phyloP scores from a whole-genome alignment of 2,888 invertebrate species.

The Ophion obscuratus region DNA sequence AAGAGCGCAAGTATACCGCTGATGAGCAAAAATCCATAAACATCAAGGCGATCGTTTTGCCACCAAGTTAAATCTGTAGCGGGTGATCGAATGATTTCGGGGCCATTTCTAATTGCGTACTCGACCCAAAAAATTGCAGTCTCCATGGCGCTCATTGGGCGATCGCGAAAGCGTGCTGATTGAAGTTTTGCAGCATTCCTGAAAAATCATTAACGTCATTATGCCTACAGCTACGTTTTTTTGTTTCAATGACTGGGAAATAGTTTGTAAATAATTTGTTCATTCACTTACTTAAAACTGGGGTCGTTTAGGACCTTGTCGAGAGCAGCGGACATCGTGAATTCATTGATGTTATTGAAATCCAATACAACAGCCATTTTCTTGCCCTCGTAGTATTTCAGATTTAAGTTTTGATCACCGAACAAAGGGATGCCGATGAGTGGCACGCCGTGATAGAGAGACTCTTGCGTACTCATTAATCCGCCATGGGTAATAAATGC shows the following conservation, averaged over 20 bases:
- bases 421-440: constrained; percentile 76
- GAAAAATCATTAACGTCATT: constrained; percentile 69
- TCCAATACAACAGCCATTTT: constrained; percentile 55
- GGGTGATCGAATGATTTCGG: no score
- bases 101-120: no score
- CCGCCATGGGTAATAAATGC: constrained; percentile 78
- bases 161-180: constrained; percentile 75
- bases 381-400: constrained; percentile 70
- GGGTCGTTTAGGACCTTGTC: constrained; percentile 81
- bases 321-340: constrained; percentile 80
- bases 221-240: neutral
- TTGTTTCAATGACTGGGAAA: neutral
- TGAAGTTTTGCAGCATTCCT: constrained; percentile 75
- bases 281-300: constrained; percentile 75
- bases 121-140: constrained; percentile 51
- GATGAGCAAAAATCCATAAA: constrained; percentile 63
- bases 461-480: constrained; percentile 73
- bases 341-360: constrained; percentile 75
- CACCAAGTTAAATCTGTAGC: constrained; percentile 68
- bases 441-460: constrained; percentile 74
- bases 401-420: constrained; percentile 75
- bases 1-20: neutral
- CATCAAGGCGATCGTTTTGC: constrained; percentile 71
- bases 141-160: constrained; percentile 71
- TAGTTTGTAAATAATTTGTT: neutral